These are phyloP conservation scores for Phylloscopus collybita DNA, from an alignment of 2,797 vertebrate species.

Conservation along the genomic window DNA sequence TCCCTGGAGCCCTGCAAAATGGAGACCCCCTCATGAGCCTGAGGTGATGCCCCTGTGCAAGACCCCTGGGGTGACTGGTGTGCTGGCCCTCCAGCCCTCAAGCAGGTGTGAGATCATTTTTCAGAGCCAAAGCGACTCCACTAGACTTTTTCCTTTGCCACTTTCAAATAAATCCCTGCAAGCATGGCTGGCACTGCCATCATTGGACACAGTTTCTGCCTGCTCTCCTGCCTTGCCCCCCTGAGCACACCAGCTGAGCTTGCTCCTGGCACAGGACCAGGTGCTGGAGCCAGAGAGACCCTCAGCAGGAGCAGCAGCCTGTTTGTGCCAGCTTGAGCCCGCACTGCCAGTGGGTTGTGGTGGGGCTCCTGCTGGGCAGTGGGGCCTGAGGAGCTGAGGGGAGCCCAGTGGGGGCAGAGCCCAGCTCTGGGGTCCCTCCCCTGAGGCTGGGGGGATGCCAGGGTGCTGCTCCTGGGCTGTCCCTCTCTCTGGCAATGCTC, in stretches of 20 bases:
- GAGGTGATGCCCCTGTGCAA: neutral
- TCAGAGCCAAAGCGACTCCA: neutral
- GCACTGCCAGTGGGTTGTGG: accelerated
- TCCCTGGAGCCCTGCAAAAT: neutral
- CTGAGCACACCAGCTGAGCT: accelerated
- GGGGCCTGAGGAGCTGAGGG: neutral
- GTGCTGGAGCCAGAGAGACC: neutral
- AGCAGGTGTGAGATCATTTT: accelerated
- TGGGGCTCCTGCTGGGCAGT: accelerated
- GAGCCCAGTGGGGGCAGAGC: neutral
- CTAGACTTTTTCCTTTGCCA: neutral
- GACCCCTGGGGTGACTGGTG: neutral
- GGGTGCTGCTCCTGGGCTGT: neutral
- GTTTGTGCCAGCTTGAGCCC: accelerated
- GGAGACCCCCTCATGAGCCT: neutral
- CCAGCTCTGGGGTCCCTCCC: neutral
- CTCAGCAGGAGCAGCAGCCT: neutral
- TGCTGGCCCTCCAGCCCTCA: neutral
- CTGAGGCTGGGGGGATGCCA: neutral
- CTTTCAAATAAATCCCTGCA: neutral
- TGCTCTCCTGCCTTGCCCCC: neutral
- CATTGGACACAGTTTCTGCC: neutral
- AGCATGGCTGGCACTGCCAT: neutral
- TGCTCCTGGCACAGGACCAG: neutral
- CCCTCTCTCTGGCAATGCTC: neutral